Conservation (phyloP, 2,888 invertebrate genomes). For the Nezara viridula region DNA sequence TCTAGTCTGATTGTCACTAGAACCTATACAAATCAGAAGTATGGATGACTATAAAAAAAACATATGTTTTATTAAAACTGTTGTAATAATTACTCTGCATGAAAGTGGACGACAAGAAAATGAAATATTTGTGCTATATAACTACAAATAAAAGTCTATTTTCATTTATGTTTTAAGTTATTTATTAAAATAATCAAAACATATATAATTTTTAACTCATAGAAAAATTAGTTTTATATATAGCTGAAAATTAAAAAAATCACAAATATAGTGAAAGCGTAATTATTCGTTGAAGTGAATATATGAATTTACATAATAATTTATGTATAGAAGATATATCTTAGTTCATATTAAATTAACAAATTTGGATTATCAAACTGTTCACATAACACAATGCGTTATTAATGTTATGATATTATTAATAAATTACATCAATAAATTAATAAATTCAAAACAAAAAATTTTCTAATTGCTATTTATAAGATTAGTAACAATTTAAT, state of each 20-base stretch:
- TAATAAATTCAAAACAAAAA: background rate
- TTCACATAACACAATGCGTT: background rate
- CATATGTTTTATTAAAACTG: slow-evolving; percentile 24
- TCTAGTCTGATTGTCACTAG: background rate
- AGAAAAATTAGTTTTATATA: background rate
- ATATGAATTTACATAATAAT: background rate
- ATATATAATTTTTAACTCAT: background rate
- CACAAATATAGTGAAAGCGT: background rate
- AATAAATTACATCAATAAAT: background rate
- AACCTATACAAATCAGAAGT: slow-evolving; percentile 27
- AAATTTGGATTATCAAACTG: background rate
- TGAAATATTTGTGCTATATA: background rate
- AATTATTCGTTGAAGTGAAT: background rate
- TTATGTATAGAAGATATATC: background rate
- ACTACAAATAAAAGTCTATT: background rate
- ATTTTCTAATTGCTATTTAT: background rate
- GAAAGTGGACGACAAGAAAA: slow-evolving; percentile 6
- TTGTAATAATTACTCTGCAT: background rate
- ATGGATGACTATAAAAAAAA: slow-evolving; percentile 25
- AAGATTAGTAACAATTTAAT: background rate
- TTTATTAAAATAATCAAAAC: slow-evolving; percentile 12
- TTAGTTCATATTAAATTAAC: background rate
- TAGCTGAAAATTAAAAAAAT: background rate
- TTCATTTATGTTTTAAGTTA: background rate
- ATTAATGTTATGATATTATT: background rate